phyloP scores from a whole-genome alignment of 2,797 vertebrate genomes.

The Falco cherrug region DNA sequence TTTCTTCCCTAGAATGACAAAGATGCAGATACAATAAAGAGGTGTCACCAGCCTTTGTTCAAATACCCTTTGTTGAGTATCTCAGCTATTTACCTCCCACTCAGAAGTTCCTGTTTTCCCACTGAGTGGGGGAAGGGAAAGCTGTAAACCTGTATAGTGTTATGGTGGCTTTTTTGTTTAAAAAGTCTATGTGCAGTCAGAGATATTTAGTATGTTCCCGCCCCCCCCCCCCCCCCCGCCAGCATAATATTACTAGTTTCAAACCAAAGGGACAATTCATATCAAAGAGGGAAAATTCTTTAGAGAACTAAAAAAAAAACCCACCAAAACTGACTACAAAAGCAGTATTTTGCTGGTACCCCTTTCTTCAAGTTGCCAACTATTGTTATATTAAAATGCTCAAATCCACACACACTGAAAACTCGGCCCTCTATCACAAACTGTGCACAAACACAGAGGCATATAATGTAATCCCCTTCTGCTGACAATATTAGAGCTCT shows the following conservation, averaged over 20 bases:
- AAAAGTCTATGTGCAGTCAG: neutral
- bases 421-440: neutral
- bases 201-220: neutral
- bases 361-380: neutral
- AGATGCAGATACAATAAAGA: neutral
- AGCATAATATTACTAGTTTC: neutral
- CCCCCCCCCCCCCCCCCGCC: neutral
- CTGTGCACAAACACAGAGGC: neutral
- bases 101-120: constrained; percentile 55
- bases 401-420: neutral
- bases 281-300: neutral
- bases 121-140: constrained; percentile 4
- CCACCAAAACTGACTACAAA: neutral
- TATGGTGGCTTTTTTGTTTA: neutral
- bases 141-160: neutral
- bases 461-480: neutral
- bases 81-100: constrained; percentile 18
- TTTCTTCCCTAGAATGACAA: constrained; percentile 20
- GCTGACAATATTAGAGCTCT: neutral
- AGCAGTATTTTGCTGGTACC: neutral
- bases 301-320: neutral
- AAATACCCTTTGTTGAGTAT: constrained; percentile 1
- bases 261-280: neutral
- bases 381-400: neutral
- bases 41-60: constrained; percentile 23